Evolutionary conservation across 2,113 vertebrate species (phyloP).

Genomic region (Rhipidura dahli): DNA sequence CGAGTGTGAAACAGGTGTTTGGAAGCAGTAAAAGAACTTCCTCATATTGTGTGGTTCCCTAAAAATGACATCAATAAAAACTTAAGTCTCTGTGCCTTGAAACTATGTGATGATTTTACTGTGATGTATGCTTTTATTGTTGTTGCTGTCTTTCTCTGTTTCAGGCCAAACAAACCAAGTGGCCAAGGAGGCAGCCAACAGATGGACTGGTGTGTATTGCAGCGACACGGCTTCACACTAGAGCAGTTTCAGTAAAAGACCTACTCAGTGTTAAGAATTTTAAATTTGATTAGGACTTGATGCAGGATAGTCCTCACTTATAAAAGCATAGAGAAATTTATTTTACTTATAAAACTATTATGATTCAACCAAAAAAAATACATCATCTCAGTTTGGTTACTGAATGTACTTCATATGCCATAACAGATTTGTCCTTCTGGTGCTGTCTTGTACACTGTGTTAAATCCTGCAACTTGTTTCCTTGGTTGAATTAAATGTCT

Average conservation of each 20-base stretch:
- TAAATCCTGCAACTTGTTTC: not conserved
- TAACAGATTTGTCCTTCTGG: not conserved
- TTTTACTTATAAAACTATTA: not conserved
- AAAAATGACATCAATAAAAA: not conserved
- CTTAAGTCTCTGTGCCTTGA: not conserved
- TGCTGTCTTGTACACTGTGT: not conserved
- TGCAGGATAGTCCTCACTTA: not conserved
- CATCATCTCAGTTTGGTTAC: not conserved
- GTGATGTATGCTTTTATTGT: not conserved
- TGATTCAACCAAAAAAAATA: not conserved
- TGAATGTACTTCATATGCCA: not conserved
- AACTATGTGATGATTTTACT: not conserved
- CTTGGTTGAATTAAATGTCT: not conserved
- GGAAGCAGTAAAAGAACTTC: not conserved
- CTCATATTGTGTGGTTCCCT: not conserved
- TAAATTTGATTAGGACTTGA: not conserved
- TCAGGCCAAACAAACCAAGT: constrained; percentile 85
- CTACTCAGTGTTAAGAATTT: not conserved
- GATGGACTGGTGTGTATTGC: constrained; percentile 89
- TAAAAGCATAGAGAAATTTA: not conserved
- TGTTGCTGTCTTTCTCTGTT: constrained; percentile 38
- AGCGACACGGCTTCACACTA: not conserved
- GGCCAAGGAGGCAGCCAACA: constrained; percentile 91
- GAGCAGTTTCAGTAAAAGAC: not conserved
- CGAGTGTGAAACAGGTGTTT: not conserved